Base-by-base conservation (phyloP, 2,888 invertebrate species). In the Tetramorium bicarinatum region DNA sequence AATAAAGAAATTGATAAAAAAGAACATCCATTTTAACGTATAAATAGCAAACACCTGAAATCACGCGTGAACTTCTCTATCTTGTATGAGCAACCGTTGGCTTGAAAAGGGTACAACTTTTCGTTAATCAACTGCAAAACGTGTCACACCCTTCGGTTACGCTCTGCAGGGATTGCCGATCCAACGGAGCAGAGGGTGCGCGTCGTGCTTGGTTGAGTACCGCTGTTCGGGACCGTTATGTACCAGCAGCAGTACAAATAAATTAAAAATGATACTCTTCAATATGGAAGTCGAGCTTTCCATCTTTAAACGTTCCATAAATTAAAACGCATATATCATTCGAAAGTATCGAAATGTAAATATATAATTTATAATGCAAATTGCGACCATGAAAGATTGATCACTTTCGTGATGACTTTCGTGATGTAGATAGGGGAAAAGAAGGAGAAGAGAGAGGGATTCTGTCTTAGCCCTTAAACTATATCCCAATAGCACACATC, bases 121-220 rank as follows among this genome's bases (percentile, higher is more conserved):
- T 89, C 86, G 82, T 85, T 86, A 86, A 89, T 87, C 88, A 87
- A 89, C 90, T 92, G 90, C 87, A 87, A 88, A 91, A 84, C 77
- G 81, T 69, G 47, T 66, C 61, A 72, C 61, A 72, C 74, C 62
- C 74, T 64, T 80, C 66, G 67, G 52, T 71, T 52, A 71, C 44
- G 69, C 64, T 82, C 72, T 47, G 56, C 54, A 47, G 34, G 82
- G 62, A 54, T 66, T 62, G 38, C 59, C 49, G 34, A 34, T 59
- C 29, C 66, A 41, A 41, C 9, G 29, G 25, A 29, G n/a, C 29
- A 38, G 79, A 75, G 74, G 83, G 85, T 76, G 15, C 64, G 15
- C 25, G n/a, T 8, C 9, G 21, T 59, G 21, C 6, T 21, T n/a
- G 71, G 41, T 83, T 83, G 84, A 85, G 83, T 64, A 59, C 59